These are phyloP conservation scores for Crotophaga sulcirostris DNA, from an alignment of 2,113 vertebrate species.

Conservation along the genomic window DNA sequence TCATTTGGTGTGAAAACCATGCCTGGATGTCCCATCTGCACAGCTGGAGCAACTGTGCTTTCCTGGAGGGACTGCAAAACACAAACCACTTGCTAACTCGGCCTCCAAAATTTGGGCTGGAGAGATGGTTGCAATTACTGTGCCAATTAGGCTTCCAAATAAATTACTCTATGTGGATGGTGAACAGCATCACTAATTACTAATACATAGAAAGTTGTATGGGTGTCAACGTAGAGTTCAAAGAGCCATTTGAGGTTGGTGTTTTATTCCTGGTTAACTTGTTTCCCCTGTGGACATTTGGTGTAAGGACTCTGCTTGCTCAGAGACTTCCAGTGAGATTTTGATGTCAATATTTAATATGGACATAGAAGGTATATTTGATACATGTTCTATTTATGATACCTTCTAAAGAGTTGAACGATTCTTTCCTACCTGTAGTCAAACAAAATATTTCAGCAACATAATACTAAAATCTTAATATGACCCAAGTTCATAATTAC, in stretches of 20 bases:
- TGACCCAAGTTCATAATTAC: not conserved
- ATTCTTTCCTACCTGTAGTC: not conserved
- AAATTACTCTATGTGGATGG: not conserved
- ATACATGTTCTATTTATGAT: not conserved
- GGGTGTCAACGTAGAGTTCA: not conserved
- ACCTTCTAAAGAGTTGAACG: not conserved
- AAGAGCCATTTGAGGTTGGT: not conserved
- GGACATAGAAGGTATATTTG: not conserved
- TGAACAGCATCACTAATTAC: not conserved
- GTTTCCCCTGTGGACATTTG: not conserved
- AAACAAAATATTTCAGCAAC: not conserved
- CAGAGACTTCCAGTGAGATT: not conserved
- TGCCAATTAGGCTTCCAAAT: not conserved
- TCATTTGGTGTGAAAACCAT: not conserved
- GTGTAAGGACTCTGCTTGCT: not conserved
- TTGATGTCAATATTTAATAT: not conserved
- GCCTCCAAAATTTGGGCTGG: not conserved
- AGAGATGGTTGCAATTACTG: not conserved
- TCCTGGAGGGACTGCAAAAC: not conserved
- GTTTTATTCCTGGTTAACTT: not conserved
- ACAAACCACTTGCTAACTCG: not conserved
- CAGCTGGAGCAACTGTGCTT: rapidly evolving
- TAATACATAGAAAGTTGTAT: not conserved
- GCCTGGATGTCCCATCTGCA: not conserved
- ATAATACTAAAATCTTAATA: not conserved